These are phyloP conservation scores for Mellivora capensis DNA, from an alignment of 2,113 vertebrate species.

Conservation along the genomic window DNA sequence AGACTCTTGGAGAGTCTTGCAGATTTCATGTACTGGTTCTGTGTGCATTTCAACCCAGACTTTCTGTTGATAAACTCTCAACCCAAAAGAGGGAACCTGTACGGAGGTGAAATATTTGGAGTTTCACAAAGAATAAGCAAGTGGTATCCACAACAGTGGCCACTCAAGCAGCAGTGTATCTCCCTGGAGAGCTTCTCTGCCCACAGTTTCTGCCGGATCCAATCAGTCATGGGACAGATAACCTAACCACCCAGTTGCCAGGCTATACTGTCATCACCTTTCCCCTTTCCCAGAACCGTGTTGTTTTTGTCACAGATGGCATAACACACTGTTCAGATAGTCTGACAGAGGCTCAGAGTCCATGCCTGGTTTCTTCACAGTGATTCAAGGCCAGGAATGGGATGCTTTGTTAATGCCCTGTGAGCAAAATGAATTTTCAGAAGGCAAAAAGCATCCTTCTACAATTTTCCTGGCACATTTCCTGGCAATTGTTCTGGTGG, in stretches of 20 bases:
- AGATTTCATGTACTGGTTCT: background rate
- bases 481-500: background rate
- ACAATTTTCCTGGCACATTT: background rate
- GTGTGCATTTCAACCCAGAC: background rate
- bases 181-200: background rate
- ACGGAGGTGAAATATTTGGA: background rate
- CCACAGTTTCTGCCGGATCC: background rate
- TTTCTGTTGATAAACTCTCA: background rate
- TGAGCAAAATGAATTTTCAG: background rate
- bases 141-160: background rate
- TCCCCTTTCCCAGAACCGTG: background rate
- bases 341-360: background rate
- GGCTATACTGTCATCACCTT: background rate
- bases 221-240: background rate
- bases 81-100: background rate
- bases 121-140: background rate
- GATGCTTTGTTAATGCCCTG: background rate
- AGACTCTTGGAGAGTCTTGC: background rate
- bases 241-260: background rate
- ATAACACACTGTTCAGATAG: background rate
- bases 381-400: background rate
- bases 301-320: background rate
- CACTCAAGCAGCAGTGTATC: background rate
- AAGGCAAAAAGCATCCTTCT: background rate
- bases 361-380: background rate